phyloP scores from a whole-genome alignment of 2,888 invertebrate species.

The Cheilosia urbana region DNA sequence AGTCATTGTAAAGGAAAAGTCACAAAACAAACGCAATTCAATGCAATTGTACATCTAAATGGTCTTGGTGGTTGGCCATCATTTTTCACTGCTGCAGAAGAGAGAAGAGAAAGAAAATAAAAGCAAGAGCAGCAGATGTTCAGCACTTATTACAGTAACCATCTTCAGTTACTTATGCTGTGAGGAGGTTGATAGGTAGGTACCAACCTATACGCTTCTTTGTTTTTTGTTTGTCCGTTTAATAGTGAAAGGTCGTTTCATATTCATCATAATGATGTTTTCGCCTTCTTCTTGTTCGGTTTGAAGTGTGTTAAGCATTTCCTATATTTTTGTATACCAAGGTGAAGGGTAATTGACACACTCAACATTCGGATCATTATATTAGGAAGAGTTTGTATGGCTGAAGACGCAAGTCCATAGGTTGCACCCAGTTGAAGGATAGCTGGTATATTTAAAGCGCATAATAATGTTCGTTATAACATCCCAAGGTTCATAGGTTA shows the following conservation, averaged over 20 bases:
- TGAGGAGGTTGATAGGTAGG: slow-evolving; percentile 26
- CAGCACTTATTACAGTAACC: slow-evolving; percentile 26
- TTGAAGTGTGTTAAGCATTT: slow-evolving; percentile 18
- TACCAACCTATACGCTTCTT: slow-evolving; percentile 2
- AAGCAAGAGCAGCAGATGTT: slow-evolving; percentile 6
- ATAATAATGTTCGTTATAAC: too few relatives aligned
- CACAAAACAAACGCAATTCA: slow-evolving; percentile 12
- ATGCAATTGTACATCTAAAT: slow-evolving; percentile 65
- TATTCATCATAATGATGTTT: slow-evolving; percentile 16
- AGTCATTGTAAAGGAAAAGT: slow-evolving; percentile 15
- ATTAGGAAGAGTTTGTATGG: too few relatives aligned
- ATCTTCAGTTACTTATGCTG: slow-evolving; percentile 46
- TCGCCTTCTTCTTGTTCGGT: slow-evolving; percentile 16
- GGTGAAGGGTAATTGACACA: neutral
- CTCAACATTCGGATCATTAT: neutral
- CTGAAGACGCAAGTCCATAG: too few relatives aligned
- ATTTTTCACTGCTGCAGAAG: slow-evolving; percentile 36
- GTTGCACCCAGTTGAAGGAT: too few relatives aligned
- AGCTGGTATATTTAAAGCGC: too few relatives aligned
- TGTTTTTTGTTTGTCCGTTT: neutral
- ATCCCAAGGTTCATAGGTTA: too few relatives aligned
- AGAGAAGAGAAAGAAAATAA: neutral
- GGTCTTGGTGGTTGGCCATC: slow-evolving; percentile 65
- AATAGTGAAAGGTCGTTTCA: slow-evolving; percentile 54
- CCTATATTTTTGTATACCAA: slow-evolving; percentile 22